Base-by-base conservation (phyloP, 2,888 invertebrate species). In the Teinopalpus imperialis region DNA sequence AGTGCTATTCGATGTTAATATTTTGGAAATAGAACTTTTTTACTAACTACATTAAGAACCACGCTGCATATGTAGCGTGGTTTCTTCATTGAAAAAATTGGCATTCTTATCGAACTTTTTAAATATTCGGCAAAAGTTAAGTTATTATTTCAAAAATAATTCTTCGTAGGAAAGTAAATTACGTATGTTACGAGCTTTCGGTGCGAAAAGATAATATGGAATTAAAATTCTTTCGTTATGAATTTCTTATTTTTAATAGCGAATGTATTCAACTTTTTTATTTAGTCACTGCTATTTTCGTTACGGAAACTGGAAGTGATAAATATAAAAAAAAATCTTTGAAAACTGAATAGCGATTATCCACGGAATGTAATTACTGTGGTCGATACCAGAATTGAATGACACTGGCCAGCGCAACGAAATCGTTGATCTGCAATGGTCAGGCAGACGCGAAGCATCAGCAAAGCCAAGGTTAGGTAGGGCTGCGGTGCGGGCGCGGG, bases 381-480 rank as follows among this genome's bases (percentile, higher is more conserved):
- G 26, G 10, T 45, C 18, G 41, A 13, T 47, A 43, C 21, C 21
- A 20, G 37, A 39, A 32, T 24, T 35, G 39, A 30, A 30, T 30
- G 36, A 18, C 20, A 60, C 59, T 63, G 62, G 64, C 65, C 63
- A 63, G 60, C 58, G 64, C 63, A 70, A 62, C 64, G 52, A 52
- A 52, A 49, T 48, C 47, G 42, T 49, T 49, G 54, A 57, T 57
- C 57, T 59, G 53, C 56, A 65, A 64, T 66, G 65, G 63, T 64
- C 65, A 63, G 66, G 59, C 66, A 63, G 53, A 52, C 58, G 52
- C 51, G 49, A 57, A 72, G 72, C 75, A 73, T 67, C 69, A 68
- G 78, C 81, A 87, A 85, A 85, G 87, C 86, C 87, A 85, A 87
- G 86, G 87, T 81, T 85, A 78, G 77, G 77, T 72, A 74, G 81